Conservation (phyloP, 2,797 vertebrate genomes). For the Paramormyrops hopkinsi region DNA sequence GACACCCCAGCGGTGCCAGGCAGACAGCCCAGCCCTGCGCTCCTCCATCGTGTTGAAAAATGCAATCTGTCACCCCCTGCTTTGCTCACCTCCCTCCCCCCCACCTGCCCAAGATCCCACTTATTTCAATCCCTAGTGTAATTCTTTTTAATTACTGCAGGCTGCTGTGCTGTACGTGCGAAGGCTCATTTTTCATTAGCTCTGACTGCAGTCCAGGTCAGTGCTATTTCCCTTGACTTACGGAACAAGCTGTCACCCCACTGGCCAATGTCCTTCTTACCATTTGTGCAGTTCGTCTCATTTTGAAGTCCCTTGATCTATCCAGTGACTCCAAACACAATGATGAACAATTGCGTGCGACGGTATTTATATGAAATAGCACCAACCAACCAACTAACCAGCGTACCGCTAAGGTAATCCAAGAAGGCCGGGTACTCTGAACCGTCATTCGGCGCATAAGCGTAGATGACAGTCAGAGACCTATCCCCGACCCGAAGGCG, state of each 20-base stretch:
- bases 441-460: too few relatives aligned
- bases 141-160: neutral
- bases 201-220: neutral
- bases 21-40: neutral
- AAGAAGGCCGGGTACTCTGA: too few relatives aligned
- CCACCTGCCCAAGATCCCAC: neutral
- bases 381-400: too few relatives aligned
- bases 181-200: neutral
- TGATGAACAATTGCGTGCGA: neutral
- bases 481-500: too few relatives aligned
- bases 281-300: neutral
- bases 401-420: too few relatives aligned
- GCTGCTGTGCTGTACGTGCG: neutral
- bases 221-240: neutral
- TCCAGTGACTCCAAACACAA: neutral
- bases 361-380: neutral
- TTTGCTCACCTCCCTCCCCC: neutral
- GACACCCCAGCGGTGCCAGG: neutral
- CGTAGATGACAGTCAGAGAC: too few relatives aligned
- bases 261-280: neutral
- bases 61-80: neutral
- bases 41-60: neutral
- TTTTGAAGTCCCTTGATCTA: neutral
- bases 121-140: neutral
- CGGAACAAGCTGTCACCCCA: neutral